Evolutionary conservation across 2,113 vertebrate species (phyloP).

Genomic region (Pachyramphus minor): DNA sequence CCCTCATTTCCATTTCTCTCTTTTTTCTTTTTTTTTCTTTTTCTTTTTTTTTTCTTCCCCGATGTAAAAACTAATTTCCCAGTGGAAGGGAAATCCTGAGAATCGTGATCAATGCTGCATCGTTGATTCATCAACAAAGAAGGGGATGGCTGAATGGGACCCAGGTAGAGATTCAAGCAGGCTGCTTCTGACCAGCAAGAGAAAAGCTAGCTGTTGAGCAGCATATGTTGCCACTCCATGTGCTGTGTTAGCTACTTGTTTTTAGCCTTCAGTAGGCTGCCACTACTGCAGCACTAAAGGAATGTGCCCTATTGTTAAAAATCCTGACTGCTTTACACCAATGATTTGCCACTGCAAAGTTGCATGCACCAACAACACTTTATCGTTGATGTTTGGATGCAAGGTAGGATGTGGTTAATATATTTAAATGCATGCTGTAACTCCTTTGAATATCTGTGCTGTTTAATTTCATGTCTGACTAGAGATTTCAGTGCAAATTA

Average conservation of each 20-base stretch:
- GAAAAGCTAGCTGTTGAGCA: slow-evolving; percentile 63
- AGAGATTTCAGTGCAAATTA: slow-evolving; percentile 50
- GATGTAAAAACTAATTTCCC: slow-evolving; percentile 59
- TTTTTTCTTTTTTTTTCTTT: not conserved
- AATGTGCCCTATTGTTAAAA: slow-evolving; percentile 90
- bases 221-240: slow-evolving; percentile 69
- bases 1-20: slow-evolving; percentile 63
- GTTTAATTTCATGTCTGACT: slow-evolving; percentile 44
- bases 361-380: slow-evolving; percentile 92
- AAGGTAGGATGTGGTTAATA: slow-evolving; percentile 84
- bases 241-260: slow-evolving; percentile 66
- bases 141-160: slow-evolving; percentile 70
- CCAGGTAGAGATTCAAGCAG: slow-evolving; percentile 65
- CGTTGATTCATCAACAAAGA: slow-evolving; percentile 63
- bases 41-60: accelerated
- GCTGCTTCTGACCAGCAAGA: slow-evolving; percentile 60
- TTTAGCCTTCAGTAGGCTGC: slow-evolving; percentile 70
- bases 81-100: slow-evolving; percentile 56
- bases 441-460: slow-evolving; percentile 40
- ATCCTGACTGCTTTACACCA: slow-evolving; percentile 84
- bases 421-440: slow-evolving; percentile 68
- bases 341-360: slow-evolving; percentile 97
- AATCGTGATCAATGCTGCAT: slow-evolving; percentile 45
- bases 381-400: slow-evolving; percentile 97
- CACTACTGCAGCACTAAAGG: slow-evolving; percentile 76